These are phyloP conservation scores for Diphyllodes magnificus DNA, from an alignment of 2,113 vertebrate species.

Conservation along the genomic window DNA sequence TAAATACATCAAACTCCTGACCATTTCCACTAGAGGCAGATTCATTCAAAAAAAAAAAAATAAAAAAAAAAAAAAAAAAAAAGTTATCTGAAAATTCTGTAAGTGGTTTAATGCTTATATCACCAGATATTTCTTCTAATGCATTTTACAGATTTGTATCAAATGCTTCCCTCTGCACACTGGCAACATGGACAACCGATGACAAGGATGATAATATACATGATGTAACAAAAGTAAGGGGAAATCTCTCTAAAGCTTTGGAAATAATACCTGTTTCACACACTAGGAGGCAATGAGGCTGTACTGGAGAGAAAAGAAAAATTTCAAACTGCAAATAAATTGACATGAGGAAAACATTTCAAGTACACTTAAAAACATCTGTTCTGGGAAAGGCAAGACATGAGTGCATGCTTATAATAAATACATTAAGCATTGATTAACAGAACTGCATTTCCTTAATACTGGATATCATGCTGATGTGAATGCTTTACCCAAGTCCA, in stretches of 20 bases:
- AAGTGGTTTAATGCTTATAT: not conserved
- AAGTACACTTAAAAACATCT: not conserved
- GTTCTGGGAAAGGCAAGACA: not conserved
- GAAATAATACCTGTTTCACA: not conserved
- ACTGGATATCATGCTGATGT: not conserved
- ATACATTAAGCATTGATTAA: not conserved
- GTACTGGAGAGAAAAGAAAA: not conserved
- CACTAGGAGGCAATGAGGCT: not conserved
- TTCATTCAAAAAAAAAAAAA: conserved; percentile 45
- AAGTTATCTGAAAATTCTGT: not conserved
- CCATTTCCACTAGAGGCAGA: conserved; percentile 72
- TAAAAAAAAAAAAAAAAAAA: not conserved
- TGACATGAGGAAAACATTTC: not conserved
- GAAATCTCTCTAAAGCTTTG: not conserved
- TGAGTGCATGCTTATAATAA: not conserved
- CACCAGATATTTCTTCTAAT: not conserved
- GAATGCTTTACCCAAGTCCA: not conserved
- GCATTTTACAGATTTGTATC: not conserved
- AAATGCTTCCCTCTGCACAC: not conserved
- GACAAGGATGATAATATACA: not conserved
- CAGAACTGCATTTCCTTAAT: not conserved
- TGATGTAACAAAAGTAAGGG: not conserved
- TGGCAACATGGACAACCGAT: not conserved
- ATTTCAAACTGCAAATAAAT: not conserved
- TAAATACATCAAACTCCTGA: conserved; percentile 93